Conservation (phyloP, 2,888 invertebrate genomes). For the Ophioninae sp. region DNA sequence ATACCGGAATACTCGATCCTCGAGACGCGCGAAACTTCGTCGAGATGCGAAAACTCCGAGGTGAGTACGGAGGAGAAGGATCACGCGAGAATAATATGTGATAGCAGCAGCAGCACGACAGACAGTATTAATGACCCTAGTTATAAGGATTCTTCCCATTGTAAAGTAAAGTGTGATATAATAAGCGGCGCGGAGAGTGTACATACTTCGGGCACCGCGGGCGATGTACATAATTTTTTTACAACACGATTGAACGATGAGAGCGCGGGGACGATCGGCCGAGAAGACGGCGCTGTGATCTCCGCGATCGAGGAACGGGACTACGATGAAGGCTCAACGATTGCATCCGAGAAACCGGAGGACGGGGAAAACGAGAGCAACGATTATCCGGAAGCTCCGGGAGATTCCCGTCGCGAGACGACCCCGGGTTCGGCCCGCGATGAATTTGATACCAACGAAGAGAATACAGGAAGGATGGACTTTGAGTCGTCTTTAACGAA, state of each 20-base stretch:
- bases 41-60: slow-evolving; percentile 18
- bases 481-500: slow-evolving; percentile 38
- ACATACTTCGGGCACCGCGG: slow-evolving; percentile 61
- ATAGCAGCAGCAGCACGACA: slow-evolving; percentile 73
- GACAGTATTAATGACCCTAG: slow-evolving; percentile 77
- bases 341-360: not conserved
- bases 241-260: slow-evolving; percentile 38
- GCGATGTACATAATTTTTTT: slow-evolving; percentile 63
- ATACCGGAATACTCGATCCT: slow-evolving; percentile 71
- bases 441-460: slow-evolving; percentile 10
- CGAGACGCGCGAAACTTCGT: slow-evolving; percentile 60
- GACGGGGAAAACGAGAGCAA: not conserved
- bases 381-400: not conserved
- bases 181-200: slow-evolving; percentile 65
- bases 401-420: not conserved
- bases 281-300: slow-evolving; percentile 27
- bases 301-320: not conserved
- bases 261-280: slow-evolving; percentile 8
- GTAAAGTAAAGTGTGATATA: slow-evolving; percentile 70
- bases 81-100: slow-evolving; percentile 68
- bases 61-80: slow-evolving; percentile 15
- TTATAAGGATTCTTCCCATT: slow-evolving; percentile 72
- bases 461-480: not conserved
- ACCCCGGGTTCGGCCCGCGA: not conserved
- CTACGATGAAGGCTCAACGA: not conserved